phyloP scores from a whole-genome alignment of 2,888 invertebrate species.

The Cerastis leucographa region DNA sequence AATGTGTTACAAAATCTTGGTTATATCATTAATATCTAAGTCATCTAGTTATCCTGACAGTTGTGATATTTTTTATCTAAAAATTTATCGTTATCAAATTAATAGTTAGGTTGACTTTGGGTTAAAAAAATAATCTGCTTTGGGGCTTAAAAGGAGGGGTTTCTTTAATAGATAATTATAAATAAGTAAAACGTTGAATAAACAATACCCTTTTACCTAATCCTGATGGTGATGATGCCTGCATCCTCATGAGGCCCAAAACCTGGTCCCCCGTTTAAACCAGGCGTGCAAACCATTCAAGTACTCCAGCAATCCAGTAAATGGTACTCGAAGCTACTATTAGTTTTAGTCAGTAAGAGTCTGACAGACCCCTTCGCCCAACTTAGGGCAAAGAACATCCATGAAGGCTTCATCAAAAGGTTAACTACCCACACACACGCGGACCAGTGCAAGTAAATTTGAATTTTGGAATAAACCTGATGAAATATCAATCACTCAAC shows the following conservation, averaged over 20 bases:
- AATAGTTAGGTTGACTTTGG: not conserved
- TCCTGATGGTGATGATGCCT: not conserved
- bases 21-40: no score
- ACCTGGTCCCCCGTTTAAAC: not conserved
- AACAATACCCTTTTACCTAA: no score
- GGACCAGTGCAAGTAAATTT: not conserved
- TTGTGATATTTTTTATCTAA: not conserved
- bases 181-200: no score
- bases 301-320: not conserved
- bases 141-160: not conserved
- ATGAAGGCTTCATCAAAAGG: not conserved
- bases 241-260: not conserved
- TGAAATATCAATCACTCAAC: slow-evolving; percentile 11
- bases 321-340: not conserved
- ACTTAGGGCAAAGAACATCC: not conserved
- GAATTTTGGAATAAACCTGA: not conserved
- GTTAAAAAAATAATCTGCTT: not conserved
- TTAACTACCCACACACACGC: not conserved
- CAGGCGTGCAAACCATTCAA: not conserved
- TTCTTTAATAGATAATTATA: not conserved
- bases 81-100: not conserved
- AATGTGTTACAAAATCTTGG: no score
- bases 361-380: not conserved
- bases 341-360: not conserved
- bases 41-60: not conserved